A percentile compares a stretch with the other conserved stretches of the same genome.
phyloP scores from a whole-genome alignment of 2,113 vertebrate genomes.

The Chitala chitala region DNA sequence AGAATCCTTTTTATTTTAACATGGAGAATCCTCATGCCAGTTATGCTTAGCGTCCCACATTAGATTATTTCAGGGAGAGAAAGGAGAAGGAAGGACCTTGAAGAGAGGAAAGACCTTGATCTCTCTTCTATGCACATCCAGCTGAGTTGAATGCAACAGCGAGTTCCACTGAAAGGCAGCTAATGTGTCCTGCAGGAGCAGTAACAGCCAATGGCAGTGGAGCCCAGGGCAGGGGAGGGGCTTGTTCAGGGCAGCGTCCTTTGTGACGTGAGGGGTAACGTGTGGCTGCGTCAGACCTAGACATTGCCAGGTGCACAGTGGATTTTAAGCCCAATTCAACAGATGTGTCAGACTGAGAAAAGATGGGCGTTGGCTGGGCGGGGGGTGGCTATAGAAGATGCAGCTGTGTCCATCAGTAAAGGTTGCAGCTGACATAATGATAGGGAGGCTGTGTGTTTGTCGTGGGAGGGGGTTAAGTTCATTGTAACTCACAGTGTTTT shows the following conservation, averaged over 20 bases:
- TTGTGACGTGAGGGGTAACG: neutral
- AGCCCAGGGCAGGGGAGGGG: neutral
- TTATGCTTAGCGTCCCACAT: neutral
- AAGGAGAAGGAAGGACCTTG: neutral
- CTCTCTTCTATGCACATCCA: neutral
- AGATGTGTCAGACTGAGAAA: neutral
- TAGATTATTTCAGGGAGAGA: neutral
- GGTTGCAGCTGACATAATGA: neutral
- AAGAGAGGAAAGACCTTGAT: neutral
- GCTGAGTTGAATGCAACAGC: neutral
- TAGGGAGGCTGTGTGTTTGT: too few relatives aligned
- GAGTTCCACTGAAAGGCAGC: neutral
- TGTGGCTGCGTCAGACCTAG: slow-evolving; percentile 1
- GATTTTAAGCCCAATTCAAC: slow-evolving; percentile 1
- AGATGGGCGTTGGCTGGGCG: neutral
- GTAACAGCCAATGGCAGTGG: slow-evolving; percentile 5
- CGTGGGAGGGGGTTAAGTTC: too few relatives aligned
- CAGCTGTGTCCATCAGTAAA: neutral
- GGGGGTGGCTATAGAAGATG: neutral
- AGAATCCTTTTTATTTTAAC: neutral
- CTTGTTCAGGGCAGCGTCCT: neutral
- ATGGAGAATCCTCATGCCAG: neutral
- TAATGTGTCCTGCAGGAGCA: neutral
- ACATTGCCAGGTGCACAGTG: slow-evolving; percentile 2
- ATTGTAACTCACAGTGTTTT: too few relatives aligned